phyloP scores from a whole-genome alignment of 2,888 invertebrate species.

The Gibbula magus region DNA sequence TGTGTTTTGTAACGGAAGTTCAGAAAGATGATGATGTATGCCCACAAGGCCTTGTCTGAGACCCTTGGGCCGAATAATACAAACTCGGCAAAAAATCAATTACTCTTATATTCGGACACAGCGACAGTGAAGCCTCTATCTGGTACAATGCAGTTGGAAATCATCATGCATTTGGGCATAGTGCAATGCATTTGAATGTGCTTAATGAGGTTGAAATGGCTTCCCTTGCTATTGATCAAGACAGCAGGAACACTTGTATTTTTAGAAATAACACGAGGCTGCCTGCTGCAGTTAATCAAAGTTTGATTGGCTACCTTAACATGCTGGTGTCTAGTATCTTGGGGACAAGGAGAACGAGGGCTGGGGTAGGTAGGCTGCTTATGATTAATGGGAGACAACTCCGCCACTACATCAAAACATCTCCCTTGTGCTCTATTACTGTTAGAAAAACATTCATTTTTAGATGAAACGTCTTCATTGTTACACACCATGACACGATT shows the following conservation, averaged over 20 bases:
- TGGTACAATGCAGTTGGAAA: not conserved
- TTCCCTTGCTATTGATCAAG: not conserved
- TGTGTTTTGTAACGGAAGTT: no score
- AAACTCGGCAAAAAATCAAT: not conserved
- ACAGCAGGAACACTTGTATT: slow-evolving; percentile 1
- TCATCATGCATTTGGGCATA: not conserved
- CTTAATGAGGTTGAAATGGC: not conserved
- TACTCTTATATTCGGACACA: not conserved
- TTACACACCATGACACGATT: no score
- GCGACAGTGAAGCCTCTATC: not conserved
- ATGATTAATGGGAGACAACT: slow-evolving; percentile 13
- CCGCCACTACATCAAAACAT: not conserved
- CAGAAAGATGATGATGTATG: no score
- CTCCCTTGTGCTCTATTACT: slow-evolving; percentile 80
- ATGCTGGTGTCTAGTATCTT: not conserved
- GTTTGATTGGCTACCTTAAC: slow-evolving; percentile 3
- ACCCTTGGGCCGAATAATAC: no score
- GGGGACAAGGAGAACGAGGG: not conserved
- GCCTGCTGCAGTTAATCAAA: slow-evolving; percentile 4
- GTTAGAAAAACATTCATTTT: no score
- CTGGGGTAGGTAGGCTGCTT: not conserved
- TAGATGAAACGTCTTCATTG: no score
- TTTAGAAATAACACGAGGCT: slow-evolving; percentile 4
- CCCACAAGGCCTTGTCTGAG: no score
- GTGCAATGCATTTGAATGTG: not conserved